phyloP scores from a whole-genome alignment of 2,113 vertebrate genomes.

The Motacilla tschutschensis region DNA sequence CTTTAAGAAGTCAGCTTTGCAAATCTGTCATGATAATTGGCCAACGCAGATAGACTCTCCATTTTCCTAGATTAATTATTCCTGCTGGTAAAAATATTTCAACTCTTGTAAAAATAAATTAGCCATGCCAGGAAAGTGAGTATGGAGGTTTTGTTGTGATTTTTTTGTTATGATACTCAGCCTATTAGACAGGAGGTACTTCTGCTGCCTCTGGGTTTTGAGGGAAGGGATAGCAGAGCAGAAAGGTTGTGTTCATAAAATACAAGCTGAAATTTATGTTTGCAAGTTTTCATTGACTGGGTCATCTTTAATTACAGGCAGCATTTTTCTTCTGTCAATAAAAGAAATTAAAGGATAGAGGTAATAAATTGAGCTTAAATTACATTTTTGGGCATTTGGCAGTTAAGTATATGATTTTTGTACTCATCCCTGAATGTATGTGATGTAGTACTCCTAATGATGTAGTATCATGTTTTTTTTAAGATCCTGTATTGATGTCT shows the following conservation, averaged over 20 bases:
- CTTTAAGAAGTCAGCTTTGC: neutral
- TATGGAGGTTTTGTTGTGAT: neutral
- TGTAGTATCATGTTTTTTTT: neutral
- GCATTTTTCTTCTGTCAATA: neutral
- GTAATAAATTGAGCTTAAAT: neutral
- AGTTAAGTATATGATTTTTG: neutral
- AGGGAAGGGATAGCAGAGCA: neutral
- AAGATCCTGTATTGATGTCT: neutral
- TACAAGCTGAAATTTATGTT: neutral
- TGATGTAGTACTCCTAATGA: neutral
- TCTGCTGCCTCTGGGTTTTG: neutral
- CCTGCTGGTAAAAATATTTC: neutral
- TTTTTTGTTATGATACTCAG: neutral
- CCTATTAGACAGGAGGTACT: neutral
- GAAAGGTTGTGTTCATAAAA: neutral
- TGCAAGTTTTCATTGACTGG: neutral
- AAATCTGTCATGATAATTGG: conserved; percentile 29
- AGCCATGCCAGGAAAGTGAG: neutral
- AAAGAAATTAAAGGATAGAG: neutral
- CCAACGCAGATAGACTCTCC: neutral
- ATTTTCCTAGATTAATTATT: neutral
- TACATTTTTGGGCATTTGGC: neutral
- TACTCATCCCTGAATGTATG: neutral
- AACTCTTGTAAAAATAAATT: neutral
- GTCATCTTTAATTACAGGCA: neutral